Conservation (phyloP, 2,888 invertebrate species). For the Eupithecia tripunctaria region DNA sequence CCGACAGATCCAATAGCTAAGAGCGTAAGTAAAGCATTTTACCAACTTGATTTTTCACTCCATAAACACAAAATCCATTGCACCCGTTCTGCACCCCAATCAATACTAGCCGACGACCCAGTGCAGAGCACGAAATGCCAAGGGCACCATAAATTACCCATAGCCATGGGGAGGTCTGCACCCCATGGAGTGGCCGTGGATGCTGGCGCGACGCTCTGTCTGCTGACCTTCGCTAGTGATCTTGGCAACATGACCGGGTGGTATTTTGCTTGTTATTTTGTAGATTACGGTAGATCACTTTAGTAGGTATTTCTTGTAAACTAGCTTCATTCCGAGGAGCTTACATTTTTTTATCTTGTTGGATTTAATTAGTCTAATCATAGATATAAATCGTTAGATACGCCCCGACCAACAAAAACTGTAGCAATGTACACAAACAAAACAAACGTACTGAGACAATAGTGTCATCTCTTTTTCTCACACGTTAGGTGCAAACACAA, state of each 20-base stretch:
- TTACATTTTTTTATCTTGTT: too few relatives aligned
- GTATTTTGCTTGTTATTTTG: neutral
- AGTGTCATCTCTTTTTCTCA: too few relatives aligned
- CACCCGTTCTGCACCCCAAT: conserved; percentile 39
- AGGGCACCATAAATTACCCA: conserved; percentile 48
- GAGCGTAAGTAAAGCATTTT: neutral
- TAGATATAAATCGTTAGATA: too few relatives aligned
- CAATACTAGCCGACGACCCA: conserved; percentile 59
- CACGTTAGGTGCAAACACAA: too few relatives aligned
- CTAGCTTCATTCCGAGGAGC: too few relatives aligned
- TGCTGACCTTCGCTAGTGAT: conserved; percentile 31
- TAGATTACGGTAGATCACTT: neutral
- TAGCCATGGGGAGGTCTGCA: conserved; percentile 5
- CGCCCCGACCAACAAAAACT: too few relatives aligned
- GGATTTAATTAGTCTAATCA: too few relatives aligned
- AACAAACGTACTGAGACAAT: too few relatives aligned
- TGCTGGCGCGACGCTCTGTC: conserved; percentile 33
- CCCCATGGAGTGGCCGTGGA: conserved; percentile 15
- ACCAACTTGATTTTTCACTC: neutral
- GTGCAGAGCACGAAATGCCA: conserved; percentile 56
- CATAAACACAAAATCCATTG: neutral
- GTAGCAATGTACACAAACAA: too few relatives aligned
- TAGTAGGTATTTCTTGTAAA: neutral
- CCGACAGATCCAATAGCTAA: too few relatives aligned
- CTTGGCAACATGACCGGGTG: conserved; percentile 21